Evolutionary conservation across 2,888 invertebrate genomes (phyloP).

Genomic region (Hypolimnas misippus): DNA sequence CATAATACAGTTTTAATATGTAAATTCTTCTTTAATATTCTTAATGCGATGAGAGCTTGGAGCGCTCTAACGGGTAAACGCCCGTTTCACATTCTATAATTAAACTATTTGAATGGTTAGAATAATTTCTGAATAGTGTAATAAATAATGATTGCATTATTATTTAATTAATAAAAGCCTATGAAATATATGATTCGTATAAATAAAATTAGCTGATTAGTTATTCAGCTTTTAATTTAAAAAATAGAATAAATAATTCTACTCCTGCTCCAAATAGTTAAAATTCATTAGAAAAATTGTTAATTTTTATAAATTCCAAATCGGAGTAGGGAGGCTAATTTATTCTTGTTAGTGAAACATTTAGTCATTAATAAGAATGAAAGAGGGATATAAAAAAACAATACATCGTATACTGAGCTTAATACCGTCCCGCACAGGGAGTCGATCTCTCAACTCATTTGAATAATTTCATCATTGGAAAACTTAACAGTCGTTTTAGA

Average conservation of each 20-base stretch:
- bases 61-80: neutral
- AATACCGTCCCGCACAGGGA: conserved; percentile 24
- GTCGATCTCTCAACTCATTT: conserved; percentile 53
- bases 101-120: neutral
- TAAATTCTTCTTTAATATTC: conserved; percentile 20
- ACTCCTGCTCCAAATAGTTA: no score
- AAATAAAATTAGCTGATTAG: no score
- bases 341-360: conserved; percentile 64
- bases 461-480: conserved; percentile 69
- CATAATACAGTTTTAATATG: conserved; percentile 8
- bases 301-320: conserved; percentile 14
- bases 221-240: no score
- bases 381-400: conserved; percentile 65
- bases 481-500: conserved; percentile 49
- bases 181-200: neutral
- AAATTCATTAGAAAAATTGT: neutral
- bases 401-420: conserved; percentile 54
- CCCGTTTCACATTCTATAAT: neutral
- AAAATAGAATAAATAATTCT: no score
- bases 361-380: conserved; percentile 53
- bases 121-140: neutral
- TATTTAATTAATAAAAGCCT: neutral
- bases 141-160: conserved; percentile 1
- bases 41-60: conserved; percentile 3
- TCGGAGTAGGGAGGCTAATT: conserved; percentile 55